Percentiles rank a stretch among this genome's conserved stretches.
Conservation (phyloP, 2,888 invertebrate genomes). For the Neuroscelio doddi region DNA sequence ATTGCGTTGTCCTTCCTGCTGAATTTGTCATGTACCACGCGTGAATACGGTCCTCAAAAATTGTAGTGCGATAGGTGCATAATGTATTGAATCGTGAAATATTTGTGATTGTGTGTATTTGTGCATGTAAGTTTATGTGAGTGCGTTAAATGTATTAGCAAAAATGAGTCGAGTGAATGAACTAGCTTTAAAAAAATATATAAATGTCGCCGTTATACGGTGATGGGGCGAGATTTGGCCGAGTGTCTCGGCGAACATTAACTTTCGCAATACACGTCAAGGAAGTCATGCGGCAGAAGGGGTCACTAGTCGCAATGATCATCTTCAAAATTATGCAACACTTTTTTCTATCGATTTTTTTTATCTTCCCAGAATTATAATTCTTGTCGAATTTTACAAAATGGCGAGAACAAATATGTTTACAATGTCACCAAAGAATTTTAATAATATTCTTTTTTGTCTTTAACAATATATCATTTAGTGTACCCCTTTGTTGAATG, state of each 20-base stretch:
- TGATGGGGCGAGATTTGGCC: neutral
- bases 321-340: too few species aligned
- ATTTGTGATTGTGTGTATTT: neutral
- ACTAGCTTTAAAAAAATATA: conserved; percentile 26
- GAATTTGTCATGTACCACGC: conserved; percentile 4
- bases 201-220: conserved; percentile 1
- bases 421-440: too few species aligned
- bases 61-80: neutral
- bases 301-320: too few species aligned
- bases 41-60: neutral
- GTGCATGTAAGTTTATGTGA: neutral
- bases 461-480: conserved; percentile 2
- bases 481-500: neutral
- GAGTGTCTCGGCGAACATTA: neutral
- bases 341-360: too few species aligned
- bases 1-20: conserved; percentile 13
- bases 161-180: conserved; percentile 7
- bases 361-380: too few species aligned
- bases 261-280: too few species aligned
- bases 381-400: too few species aligned
- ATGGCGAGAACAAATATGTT: too few species aligned
- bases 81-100: neutral
- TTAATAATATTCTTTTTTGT: conserved; percentile 1
- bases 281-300: too few species aligned
- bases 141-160: neutral